Percentiles rank a stretch among this genome's conserved stretches.
phyloP scores from a whole-genome alignment of 2,797 vertebrate species.

The Buceros bicornis region DNA sequence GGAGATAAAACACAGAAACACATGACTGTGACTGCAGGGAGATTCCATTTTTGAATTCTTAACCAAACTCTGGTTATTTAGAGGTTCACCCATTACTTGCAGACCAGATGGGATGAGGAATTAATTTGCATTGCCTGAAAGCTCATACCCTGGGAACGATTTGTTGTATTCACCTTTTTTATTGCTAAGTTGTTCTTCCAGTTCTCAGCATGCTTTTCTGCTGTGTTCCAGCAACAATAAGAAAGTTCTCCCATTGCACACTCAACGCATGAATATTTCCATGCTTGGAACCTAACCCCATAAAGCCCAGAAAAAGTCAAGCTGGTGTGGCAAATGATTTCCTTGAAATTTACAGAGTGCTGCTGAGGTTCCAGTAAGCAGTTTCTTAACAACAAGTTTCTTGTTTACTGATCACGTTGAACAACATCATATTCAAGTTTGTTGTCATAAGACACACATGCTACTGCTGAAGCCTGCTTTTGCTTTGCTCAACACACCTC shows the following conservation, averaged over 20 bases:
- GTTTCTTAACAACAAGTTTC: not conserved
- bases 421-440: not conserved
- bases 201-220: conserved; percentile 64
- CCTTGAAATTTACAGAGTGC: not conserved
- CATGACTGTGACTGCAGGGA: not conserved
- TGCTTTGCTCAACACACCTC: not conserved
- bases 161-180: conserved; percentile 59
- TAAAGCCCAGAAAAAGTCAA: conserved; percentile 32
- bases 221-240: conserved; percentile 59
- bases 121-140: conserved; percentile 34
- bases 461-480: not conserved
- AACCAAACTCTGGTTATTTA: not conserved
- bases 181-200: conserved; percentile 65
- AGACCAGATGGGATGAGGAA: conserved; percentile 6
- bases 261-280: conserved; percentile 18
- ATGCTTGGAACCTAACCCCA: conserved; percentile 18
- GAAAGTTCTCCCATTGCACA: conserved; percentile 28
- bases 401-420: not conserved
- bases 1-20: not conserved
- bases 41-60: conserved; percentile 1
- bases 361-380: conserved; percentile 1
- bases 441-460: not conserved
- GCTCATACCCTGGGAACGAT: not conserved
- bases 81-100: not conserved
- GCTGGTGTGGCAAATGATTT: not conserved